Conservation (phyloP, 2,888 invertebrate genomes). For the Sclerodermus sp. region DNA sequence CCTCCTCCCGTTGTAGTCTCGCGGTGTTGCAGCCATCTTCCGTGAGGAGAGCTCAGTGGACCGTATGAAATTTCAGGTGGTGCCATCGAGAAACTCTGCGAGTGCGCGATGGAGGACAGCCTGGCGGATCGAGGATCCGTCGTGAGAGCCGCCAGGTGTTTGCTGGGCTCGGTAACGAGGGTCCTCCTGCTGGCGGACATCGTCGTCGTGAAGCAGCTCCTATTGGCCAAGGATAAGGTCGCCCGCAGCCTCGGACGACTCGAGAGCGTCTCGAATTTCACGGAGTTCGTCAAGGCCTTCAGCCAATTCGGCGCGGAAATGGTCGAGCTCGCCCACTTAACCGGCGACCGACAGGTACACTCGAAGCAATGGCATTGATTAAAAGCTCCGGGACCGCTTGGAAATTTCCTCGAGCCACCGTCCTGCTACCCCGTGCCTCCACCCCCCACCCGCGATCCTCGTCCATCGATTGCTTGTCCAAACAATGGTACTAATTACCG, state of each 20-base stretch:
- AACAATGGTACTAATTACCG: too few species aligned
- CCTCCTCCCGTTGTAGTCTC: too few species aligned
- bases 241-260: slow-evolving; percentile 80
- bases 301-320: slow-evolving; percentile 98
- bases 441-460: too few species aligned
- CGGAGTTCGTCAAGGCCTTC: slow-evolving; percentile 98
- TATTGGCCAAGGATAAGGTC: slow-evolving; percentile 94
- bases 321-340: slow-evolving; percentile 96
- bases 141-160: slow-evolving; percentile 89
- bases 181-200: slow-evolving; percentile 96
- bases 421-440: too few species aligned
- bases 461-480: too few species aligned
- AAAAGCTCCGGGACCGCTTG: too few species aligned
- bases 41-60: too few species aligned
- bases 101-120: slow-evolving; percentile 70
- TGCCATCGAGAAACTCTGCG: slow-evolving; percentile 90
- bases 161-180: slow-evolving; percentile 92
- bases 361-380: too few species aligned
- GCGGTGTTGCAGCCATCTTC: too few species aligned
- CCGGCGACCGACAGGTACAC: slow-evolving; percentile 70
- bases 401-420: too few species aligned
- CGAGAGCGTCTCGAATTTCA: slow-evolving; percentile 87
- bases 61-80: slow-evolving; percentile 71
- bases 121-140: slow-evolving; percentile 69
- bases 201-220: slow-evolving; percentile 94